Evolutionary conservation across 2,888 invertebrate species (phyloP).

Genomic region (Liodrosophila aerea): DNA sequence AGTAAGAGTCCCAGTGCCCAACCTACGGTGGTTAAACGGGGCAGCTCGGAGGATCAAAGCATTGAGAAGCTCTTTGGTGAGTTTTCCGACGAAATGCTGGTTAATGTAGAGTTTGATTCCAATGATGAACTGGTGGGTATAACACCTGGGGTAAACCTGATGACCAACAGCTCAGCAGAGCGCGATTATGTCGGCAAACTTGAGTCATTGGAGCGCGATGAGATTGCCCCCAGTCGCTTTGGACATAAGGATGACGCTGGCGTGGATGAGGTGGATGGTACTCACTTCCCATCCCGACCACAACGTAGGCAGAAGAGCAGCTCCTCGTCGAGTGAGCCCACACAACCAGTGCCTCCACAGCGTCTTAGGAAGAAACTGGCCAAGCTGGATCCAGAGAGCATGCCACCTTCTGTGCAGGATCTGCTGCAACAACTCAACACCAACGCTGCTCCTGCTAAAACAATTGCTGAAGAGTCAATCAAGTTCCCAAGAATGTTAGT

Average conservation of each 20-base stretch:
- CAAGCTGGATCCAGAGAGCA: constrained; percentile 73
- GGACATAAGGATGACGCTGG: constrained; percentile 2
- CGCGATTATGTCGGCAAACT: constrained; percentile 62
- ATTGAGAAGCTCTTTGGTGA: constrained; percentile 80
- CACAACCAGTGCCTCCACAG: constrained; percentile 66
- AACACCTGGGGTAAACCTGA: constrained; percentile 57
- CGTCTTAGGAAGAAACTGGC: constrained; percentile 73
- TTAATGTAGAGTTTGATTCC: constrained; percentile 80
- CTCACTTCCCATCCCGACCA: constrained; percentile 75
- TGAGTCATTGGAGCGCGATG: constrained; percentile 72
- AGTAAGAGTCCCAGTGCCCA: constrained; percentile 78
- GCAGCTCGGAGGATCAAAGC: constrained; percentile 80
- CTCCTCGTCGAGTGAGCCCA: constrained; percentile 78
- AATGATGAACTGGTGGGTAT: constrained; percentile 80
- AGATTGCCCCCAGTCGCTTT: constrained; percentile 6
- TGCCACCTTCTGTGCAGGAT: constrained; percentile 81
- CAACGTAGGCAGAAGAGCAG: constrained; percentile 76
- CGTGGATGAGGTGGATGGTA: constrained; percentile 45
- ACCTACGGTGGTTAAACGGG: constrained; percentile 72
- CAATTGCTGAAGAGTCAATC: constrained; percentile 8
- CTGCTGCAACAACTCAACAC: constrained; percentile 59
- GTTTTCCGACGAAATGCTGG: constrained; percentile 80
- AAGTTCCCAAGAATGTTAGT: constrained; percentile 67
- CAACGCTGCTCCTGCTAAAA: constrained; percentile 5
- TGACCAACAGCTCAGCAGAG: constrained; percentile 38